Evolutionary conservation across 1,140 invertebrate species (phyloP).

Genomic region (Cotesia chilonis): DNA sequence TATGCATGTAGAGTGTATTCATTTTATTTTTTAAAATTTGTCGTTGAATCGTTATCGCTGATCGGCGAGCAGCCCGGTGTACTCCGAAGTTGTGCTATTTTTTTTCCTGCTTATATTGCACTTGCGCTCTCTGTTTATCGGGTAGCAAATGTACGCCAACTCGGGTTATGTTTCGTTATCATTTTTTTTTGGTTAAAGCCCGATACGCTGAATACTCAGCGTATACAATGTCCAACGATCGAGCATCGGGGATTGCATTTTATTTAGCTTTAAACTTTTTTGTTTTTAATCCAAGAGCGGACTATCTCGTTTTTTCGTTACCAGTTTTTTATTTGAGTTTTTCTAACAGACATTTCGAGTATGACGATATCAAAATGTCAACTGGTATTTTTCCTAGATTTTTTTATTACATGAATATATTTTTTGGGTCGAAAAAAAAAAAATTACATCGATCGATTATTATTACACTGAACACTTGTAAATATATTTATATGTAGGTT

Average conservation of each 20-base stretch:
- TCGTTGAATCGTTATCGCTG: slow-evolving; percentile 27
- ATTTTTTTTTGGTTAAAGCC: slow-evolving; percentile 4
- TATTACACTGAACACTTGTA: too few species aligned
- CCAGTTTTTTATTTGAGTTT: neutral
- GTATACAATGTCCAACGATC: neutral
- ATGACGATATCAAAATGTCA: neutral
- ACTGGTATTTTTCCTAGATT: neutral
- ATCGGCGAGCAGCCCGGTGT: neutral
- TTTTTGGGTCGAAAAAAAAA: too few species aligned
- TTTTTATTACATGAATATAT: too few species aligned
- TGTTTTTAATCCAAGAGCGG: neutral
- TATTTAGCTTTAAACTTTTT: slow-evolving; percentile 1
- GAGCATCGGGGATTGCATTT: slow-evolving; percentile 13
- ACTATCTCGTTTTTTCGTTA: neutral
- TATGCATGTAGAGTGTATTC: neutral
- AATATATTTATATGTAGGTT: too few species aligned
- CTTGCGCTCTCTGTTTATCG: neutral
- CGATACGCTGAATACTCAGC: neutral
- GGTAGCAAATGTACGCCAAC: neutral
- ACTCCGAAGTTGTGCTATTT: too few species aligned
- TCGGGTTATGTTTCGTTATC: slow-evolving; percentile 25
- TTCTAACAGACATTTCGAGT: neutral
- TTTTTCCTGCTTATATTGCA: too few species aligned
- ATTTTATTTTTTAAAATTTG: slow-evolving; percentile 3
- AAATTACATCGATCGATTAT: too few species aligned